Evolutionary conservation across 2,888 invertebrate species (phyloP), one percentile per base, ranked within the genome.

Genomic region (Synergus umbraculus): DNA sequence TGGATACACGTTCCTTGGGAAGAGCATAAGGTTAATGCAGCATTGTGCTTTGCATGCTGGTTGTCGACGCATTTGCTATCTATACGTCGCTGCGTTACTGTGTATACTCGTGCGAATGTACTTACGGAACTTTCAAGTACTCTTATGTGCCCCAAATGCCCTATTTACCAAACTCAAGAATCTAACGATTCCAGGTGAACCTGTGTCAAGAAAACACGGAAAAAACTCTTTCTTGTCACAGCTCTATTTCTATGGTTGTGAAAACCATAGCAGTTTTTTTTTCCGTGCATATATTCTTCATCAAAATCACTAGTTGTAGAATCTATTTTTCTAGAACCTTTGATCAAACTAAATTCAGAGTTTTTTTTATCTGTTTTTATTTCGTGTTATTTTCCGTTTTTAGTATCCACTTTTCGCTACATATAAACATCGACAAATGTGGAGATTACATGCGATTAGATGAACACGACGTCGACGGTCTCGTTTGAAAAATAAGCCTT

Each of bases 1-100:
- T 2, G 73, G 54, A 41, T 73, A 54, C 41, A 73, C 54, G 54
- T 73, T 54, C 73, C 54, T 37, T 54, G 18, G 76, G 29, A 18
- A 66, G 76, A 76, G 46, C 76, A 77, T 64, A 79, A 37, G 85
- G 86, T 86, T 87, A 87, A 86, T 86, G 86, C 84, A 77, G 83
- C 79, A 87, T 87, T 87, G 87, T 87, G 86, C 87, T 85, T 80
- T 67, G 78, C 81, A 63, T 58, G 83, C 83, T 54, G 73, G 73
- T 73, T 73, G 29, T 15, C 37, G 29, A 54, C 49, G 69, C 49
- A 73, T 49, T 73, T 73, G 37, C 73, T 73, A 49, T 49, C 49
- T 49, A 15, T 22, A 69, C 49, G 44, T 49, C 46, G 18, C 9
- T 58, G n/a, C 29, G 22, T 15, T 64, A 37, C 41, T 65, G 41